phyloP scores from a whole-genome alignment of 2,113 vertebrate species.

The Ahaetulla prasina region DNA sequence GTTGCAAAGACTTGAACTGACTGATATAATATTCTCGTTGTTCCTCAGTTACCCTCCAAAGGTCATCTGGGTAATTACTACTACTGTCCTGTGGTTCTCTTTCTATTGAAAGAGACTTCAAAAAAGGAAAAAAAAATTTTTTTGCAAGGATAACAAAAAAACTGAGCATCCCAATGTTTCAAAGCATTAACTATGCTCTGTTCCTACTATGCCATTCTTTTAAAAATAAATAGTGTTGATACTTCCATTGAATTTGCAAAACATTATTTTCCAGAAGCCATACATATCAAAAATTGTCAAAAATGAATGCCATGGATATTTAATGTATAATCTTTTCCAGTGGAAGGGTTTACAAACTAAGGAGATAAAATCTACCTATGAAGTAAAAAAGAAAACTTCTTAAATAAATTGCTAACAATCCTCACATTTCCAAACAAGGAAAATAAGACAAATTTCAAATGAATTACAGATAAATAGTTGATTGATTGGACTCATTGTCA shows the following conservation, averaged over 20 bases:
- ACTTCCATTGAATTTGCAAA: not conserved
- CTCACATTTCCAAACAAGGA: not conserved
- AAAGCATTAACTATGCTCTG: not conserved
- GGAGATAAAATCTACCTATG: not conserved
- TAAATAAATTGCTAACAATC: not conserved
- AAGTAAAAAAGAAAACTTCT: not conserved
- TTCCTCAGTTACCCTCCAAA: slow-evolving; percentile 96
- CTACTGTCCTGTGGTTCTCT: slow-evolving; percentile 70
- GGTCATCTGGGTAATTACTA: slow-evolving; percentile 78
- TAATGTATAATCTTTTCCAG: not conserved
- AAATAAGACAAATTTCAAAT: not conserved
- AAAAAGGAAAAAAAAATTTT: slow-evolving; percentile 6
- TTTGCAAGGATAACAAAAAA: not conserved
- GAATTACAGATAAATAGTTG: not conserved
- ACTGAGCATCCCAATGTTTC: not conserved
- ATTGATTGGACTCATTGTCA: not conserved
- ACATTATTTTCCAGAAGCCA: not conserved
- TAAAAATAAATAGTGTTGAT: accelerated
- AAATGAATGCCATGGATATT: not conserved
- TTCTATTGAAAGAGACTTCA: slow-evolving; percentile 76
- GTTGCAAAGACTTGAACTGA: slow-evolving; percentile 89
- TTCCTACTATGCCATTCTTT: not conserved
- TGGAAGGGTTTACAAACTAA: not conserved
- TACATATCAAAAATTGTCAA: not conserved
- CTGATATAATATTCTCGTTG: slow-evolving; percentile 92